Evolutionary conservation across 2,797 vertebrate species (phyloP).

Genomic region (Alcedo quadribrachys): DNA sequence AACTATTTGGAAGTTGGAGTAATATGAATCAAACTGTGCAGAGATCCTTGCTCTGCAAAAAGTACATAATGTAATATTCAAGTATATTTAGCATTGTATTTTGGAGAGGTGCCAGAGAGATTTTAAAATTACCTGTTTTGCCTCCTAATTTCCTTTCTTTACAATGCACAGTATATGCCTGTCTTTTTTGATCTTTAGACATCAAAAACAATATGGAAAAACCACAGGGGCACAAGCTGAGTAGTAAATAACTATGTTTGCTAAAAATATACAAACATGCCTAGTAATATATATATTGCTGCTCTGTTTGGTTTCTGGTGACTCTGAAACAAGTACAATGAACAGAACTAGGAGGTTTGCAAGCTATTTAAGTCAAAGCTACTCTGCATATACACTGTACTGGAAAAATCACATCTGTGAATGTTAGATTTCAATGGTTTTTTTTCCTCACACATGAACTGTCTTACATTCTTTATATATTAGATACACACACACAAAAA

Average conservation of each 20-base stretch:
- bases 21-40: conserved; percentile 61
- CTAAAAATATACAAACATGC: conserved; percentile 56
- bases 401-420: conserved; percentile 25
- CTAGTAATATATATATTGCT: conserved; percentile 5
- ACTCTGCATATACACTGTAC: not conserved
- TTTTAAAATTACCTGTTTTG: conserved; percentile 70
- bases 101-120: conserved; percentile 63
- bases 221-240: conserved; percentile 42
- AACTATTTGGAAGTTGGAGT: conserved; percentile 27
- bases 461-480: not conserved
- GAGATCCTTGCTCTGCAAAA: conserved; percentile 61
- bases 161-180: conserved; percentile 46
- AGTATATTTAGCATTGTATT: conserved; percentile 57
- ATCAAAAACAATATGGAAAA: conserved; percentile 56
- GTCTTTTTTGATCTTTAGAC: conserved; percentile 55
- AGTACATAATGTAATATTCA: conserved; percentile 65
- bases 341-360: not conserved
- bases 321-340: not conserved
- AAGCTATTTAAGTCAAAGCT: conserved; percentile 2
- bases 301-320: conserved; percentile 24
- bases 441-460: conserved; percentile 12
- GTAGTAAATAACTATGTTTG: conserved; percentile 52
- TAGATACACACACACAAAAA: not conserved
- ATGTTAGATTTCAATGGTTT: not conserved
- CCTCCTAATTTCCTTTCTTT: conserved; percentile 71